Conservation (phyloP, 2,113 vertebrate species). For the Dromaius novaehollandiae region DNA sequence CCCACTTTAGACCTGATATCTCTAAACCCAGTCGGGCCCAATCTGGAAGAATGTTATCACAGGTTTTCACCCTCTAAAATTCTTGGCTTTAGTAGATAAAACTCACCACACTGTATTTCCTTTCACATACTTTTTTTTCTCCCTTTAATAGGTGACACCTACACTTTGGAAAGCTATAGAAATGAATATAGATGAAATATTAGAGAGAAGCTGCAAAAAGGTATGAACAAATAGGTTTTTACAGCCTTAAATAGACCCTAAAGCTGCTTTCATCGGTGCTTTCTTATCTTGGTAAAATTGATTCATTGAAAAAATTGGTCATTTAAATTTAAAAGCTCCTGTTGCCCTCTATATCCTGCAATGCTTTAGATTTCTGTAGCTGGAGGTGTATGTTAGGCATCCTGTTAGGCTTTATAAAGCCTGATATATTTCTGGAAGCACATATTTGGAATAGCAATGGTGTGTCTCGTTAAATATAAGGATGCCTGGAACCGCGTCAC, state of each 20-base stretch:
- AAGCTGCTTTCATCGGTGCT: background rate
- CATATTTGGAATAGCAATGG: background rate
- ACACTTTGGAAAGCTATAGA: constrained; percentile 37
- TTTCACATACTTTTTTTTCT: background rate
- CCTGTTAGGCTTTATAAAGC: background rate
- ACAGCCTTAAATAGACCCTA: background rate
- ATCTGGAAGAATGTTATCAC: background rate
- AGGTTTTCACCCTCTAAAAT: background rate
- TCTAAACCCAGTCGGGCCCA: background rate
- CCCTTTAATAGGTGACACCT: background rate
- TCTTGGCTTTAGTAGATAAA: background rate
- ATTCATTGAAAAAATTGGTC: constrained; percentile 50
- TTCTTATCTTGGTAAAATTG: background rate
- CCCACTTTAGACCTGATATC: background rate
- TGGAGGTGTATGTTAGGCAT: background rate
- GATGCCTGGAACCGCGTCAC: background rate
- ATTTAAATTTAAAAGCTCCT: constrained; percentile 53
- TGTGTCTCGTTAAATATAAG: background rate
- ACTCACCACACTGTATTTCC: background rate
- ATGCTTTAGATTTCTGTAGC: constrained; percentile 3
- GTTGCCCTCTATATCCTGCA: background rate
- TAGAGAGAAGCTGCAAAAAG: background rate
- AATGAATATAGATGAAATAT: constrained; percentile 34
- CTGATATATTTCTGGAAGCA: constrained; percentile 16
- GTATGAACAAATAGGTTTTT: constrained; percentile 5